Evolutionary conservation across 2,888 invertebrate species (phyloP), one percentile per base, ranked within the genome.

Genomic region (Endotricha flammealis): DNA sequence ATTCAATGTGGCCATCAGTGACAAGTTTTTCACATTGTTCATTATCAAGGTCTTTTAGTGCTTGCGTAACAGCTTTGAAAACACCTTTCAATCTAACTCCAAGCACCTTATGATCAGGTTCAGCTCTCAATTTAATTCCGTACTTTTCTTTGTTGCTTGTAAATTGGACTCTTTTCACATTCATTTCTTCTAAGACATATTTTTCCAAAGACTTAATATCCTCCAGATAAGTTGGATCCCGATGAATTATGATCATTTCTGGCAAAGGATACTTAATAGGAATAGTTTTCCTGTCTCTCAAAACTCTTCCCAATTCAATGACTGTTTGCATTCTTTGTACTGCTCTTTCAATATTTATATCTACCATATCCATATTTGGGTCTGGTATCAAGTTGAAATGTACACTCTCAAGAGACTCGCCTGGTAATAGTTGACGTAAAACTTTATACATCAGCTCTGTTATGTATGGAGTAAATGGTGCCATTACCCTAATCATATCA

Each of bases 221-320:
- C 2, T 91, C 82, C 39, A 99, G 88, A 53, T 93, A 93, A 23
- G 90, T 86, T 9, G 88, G 75, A 57, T 96, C 94, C 50, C 95
- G 93, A 69, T 98, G 96, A 50, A 99, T 95, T 4, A 99, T 93
- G n/a, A 99, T 92, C 52, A 99, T 91, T 81, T 98, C 98, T 10
- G 95, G 96, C 42, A 99, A 82, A 0, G 99, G 99, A 82, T 98
- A 98, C 88, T 98, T 99, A 2, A 97, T 90, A 0, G 99, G 98
- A 43, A 98, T 90, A 2, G 96, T 97, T 70, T 95, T 95, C 29
- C 97, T 90, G 68, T 99, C 99, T 41, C 99, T 89, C 41, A 98
- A 89, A 5, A 98, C 92, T 47, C 99, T 90, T 0, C 98, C 98
- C 16, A 99, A 81, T 70, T 99, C 99, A 45, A 99, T 95, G 1